Evolutionary conservation across 2,888 invertebrate species (phyloP).

Genomic region (Ypsolopha scabrella): DNA sequence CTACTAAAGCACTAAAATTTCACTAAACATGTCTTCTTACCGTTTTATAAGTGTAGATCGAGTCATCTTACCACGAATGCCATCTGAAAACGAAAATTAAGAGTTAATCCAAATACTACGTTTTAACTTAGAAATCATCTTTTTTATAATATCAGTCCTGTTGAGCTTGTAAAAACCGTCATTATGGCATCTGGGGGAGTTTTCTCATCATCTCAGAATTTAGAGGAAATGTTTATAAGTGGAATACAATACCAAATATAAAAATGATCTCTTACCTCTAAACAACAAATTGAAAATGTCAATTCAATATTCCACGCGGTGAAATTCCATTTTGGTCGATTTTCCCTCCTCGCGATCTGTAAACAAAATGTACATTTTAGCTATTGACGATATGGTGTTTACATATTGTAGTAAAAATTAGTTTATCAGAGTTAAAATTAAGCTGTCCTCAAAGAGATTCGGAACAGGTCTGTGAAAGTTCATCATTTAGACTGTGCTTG

Average conservation of each 20-base stretch:
- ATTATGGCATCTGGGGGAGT: conserved; percentile 13
- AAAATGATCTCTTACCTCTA: not conserved
- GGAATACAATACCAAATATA: not conserved
- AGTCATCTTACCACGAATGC: not conserved
- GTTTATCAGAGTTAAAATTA: conserved; percentile 1
- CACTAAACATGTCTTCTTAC: not conserved
- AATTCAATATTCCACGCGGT: not conserved
- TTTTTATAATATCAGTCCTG: conserved; percentile 10
- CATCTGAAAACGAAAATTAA: not conserved
- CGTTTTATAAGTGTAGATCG: not conserved
- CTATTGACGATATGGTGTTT: not conserved
- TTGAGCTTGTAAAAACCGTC: conserved; percentile 18
- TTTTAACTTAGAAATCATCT: too few relatives aligned
- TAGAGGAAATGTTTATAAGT: not conserved
- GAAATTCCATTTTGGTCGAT: not conserved
- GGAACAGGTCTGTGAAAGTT: conserved; percentile 16
- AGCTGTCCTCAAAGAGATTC: conserved; percentile 10
- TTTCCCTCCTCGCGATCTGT: not conserved
- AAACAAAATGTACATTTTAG: not conserved
- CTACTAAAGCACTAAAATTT: not conserved
- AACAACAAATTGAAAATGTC: not conserved
- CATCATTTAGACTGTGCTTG: conserved; percentile 10
- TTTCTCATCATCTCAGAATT: conserved; percentile 13
- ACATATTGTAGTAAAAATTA: not conserved
- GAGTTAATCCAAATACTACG: not conserved